Conservation (phyloP, 2,797 vertebrate species). For the Brachyrhaphis roseni region DNA sequence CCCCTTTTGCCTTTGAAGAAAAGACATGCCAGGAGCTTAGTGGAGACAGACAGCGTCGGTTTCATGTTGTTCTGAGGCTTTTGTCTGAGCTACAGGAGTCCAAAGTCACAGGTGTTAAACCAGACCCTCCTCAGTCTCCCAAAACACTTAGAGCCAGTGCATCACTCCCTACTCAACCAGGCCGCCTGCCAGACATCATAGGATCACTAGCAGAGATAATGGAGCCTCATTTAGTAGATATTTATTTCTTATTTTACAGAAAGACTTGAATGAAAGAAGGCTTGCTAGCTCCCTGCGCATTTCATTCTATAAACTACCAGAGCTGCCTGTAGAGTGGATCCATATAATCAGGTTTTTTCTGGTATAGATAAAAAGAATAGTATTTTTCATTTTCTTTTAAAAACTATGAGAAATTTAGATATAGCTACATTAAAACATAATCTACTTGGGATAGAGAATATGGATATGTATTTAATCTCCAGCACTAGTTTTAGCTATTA, state of each 20-base stretch:
- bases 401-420: not conserved
- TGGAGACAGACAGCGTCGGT: slow-evolving; percentile 65
- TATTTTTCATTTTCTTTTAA: not conserved
- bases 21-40: slow-evolving; percentile 63
- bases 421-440: not conserved
- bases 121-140: not conserved
- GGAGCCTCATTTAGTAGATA: slow-evolving; percentile 35
- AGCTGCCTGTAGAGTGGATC: not conserved
- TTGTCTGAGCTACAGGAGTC: slow-evolving; percentile 58
- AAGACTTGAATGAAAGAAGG: not conserved
- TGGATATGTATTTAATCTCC: not conserved
- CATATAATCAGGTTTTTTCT: not conserved
- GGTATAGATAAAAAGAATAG: not conserved
- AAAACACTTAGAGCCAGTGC: slow-evolving; percentile 19
- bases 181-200: slow-evolving; percentile 46
- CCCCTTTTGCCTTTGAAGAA: slow-evolving; percentile 55
- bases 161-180: slow-evolving; percentile 46
- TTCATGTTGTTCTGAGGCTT: slow-evolving; percentile 65
- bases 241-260: slow-evolving; percentile 10
- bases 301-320: not conserved
- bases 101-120: slow-evolving; percentile 67
- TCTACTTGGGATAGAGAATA: not conserved
- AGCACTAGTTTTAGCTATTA: not conserved
- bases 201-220: slow-evolving; percentile 40
- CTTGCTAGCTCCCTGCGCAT: not conserved